These are phyloP conservation scores for Mesorhabditis belari DNA, from an alignment of 2,888 invertebrate genomes.

Conservation along the genomic window DNA sequence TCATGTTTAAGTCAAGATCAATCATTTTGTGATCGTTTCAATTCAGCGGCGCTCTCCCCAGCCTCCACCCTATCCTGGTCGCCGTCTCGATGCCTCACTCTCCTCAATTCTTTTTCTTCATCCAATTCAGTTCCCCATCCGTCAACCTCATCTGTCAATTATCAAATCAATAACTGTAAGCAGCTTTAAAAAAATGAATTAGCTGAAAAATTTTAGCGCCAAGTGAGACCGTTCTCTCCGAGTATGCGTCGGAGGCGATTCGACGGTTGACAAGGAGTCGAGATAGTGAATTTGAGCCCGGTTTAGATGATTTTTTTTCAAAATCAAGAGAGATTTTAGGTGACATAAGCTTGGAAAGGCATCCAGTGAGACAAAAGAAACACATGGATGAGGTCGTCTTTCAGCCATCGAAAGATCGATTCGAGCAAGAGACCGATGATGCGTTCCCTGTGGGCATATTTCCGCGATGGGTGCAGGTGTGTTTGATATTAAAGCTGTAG, in stretches of 20 bases:
- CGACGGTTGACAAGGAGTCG: conserved; percentile 6
- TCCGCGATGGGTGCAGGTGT: not conserved
- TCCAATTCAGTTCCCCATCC: conserved; percentile 8
- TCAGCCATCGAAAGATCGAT: not conserved
- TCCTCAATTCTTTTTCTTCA: conserved; percentile 16
- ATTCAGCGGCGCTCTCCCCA: no score
- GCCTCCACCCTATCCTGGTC: conserved; percentile 27
- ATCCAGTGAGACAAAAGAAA: not conserved
- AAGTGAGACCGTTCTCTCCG: conserved; percentile 6
- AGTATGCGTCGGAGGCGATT: not conserved
- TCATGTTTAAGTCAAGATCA: not conserved
- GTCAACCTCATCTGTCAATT: conserved; percentile 14
- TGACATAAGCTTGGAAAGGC: not conserved
- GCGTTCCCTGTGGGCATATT: not conserved
- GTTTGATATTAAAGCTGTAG: no score
- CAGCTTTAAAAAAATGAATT: not conserved
- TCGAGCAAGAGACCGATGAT: not conserved
- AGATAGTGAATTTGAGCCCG: not conserved
- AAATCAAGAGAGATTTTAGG: not conserved
- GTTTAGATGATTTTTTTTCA: not conserved
- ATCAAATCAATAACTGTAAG: conserved; percentile 22
- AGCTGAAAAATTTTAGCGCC: conserved; percentile 10
- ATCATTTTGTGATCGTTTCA: no score
- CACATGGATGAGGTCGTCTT: not conserved
- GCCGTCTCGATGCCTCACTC: conserved; percentile 14